Conservation (phyloP, 2,888 invertebrate species). For the Drosophila flavopinicola region DNA sequence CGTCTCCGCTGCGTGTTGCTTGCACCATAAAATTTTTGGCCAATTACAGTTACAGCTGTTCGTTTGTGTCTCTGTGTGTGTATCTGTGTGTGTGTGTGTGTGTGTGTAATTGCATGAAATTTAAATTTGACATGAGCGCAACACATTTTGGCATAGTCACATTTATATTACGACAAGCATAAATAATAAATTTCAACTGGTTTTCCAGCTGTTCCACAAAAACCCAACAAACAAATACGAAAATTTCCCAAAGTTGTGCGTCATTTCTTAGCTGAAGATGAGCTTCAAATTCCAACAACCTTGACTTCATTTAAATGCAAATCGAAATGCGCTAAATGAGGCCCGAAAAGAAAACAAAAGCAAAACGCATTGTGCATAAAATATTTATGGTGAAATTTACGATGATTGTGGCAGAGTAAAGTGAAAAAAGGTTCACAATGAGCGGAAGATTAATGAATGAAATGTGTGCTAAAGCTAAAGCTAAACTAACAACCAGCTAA, state of each 20-base stretch:
- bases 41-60: constrained; percentile 72
- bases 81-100: constrained; percentile 22
- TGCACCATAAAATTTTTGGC: constrained; percentile 72
- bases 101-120: constrained; percentile 65
- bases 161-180: constrained; percentile 60
- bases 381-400: constrained; percentile 56
- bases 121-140: constrained; percentile 71
- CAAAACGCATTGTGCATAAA: constrained; percentile 23
- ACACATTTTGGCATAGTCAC: constrained; percentile 63
- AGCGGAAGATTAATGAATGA: constrained; percentile 2
- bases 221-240: constrained; percentile 11
- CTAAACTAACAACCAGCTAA: neutral
- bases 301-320: constrained; percentile 70
- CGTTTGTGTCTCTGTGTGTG: constrained; percentile 12
- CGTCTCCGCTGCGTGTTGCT: constrained; percentile 39
- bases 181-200: constrained; percentile 61
- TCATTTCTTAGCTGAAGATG: constrained; percentile 41
- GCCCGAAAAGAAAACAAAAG: constrained; percentile 20
- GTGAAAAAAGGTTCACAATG: neutral
- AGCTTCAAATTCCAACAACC: constrained; percentile 45
- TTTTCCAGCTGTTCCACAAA: constrained; percentile 35
- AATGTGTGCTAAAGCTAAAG: neutral
- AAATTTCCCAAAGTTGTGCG: constrained; percentile 48
- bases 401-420: neutral
- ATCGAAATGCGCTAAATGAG: constrained; percentile 48